phyloP scores from a whole-genome alignment of 2,797 vertebrate species.

The Coregonus sp. region DNA sequence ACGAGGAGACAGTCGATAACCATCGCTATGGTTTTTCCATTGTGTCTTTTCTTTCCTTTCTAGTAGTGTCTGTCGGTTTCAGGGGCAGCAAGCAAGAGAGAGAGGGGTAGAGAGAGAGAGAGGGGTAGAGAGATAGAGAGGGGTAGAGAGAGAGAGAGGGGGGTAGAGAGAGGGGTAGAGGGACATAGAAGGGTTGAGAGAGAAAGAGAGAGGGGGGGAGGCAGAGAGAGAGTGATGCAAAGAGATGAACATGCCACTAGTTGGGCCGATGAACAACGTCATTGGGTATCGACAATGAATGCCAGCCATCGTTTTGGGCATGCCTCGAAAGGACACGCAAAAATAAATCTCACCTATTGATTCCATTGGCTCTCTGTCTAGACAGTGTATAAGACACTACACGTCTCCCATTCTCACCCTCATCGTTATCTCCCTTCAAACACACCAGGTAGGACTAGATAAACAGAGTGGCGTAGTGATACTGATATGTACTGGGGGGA shows the following conservation, averaged over 20 bases:
- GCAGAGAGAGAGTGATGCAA: too few relatives aligned
- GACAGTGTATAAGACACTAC: background rate
- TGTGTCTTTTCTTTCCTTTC: background rate
- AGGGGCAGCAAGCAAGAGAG: too few relatives aligned
- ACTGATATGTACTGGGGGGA: background rate
- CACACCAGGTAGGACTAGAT: background rate
- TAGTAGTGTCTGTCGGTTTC: background rate
- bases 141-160: background rate
- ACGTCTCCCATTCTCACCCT: background rate
- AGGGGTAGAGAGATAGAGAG: background rate
- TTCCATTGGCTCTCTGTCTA: background rate
- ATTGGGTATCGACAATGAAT: background rate
- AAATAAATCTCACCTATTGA: background rate
- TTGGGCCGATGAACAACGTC: too few relatives aligned
- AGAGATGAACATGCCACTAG: too few relatives aligned
- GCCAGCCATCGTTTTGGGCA: background rate
- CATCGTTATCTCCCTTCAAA: background rate
- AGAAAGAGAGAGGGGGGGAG: background rate
- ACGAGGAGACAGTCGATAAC: background rate
- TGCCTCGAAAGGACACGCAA: background rate
- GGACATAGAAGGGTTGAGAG: too few relatives aligned
- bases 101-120: background rate
- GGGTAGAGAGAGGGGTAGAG: background rate
- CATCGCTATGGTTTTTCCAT: background rate
- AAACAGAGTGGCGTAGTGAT: background rate